A percentile compares a stretch with the other conserved stretches of the same genome.
Conservation (phyloP, 1,140 invertebrate genomes). For the Caenorhabditis inopinata region DNA sequence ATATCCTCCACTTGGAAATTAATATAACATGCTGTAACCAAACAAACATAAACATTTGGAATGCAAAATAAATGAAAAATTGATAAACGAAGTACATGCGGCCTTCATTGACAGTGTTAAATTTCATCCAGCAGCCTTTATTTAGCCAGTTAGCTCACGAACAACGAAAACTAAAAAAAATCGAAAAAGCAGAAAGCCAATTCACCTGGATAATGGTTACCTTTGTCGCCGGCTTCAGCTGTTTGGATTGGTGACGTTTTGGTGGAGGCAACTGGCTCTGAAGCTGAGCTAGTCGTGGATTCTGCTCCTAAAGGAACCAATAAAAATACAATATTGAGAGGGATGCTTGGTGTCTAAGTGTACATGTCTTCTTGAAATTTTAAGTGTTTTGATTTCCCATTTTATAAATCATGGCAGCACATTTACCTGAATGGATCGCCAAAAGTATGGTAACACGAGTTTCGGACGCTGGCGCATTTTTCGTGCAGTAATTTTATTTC, state of each 20-base stretch:
- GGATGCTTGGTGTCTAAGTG: too few species aligned
- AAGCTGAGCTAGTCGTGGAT: neutral
- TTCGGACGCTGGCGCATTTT: too few species aligned
- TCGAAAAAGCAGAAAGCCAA: slow-evolving; percentile 30
- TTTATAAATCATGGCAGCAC: too few species aligned
- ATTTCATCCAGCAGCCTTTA: slow-evolving; percentile 16
- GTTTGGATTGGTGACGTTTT: neutral
- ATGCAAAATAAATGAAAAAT: neutral
- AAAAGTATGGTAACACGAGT: too few species aligned
- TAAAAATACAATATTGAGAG: too few species aligned
- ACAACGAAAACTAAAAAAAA: slow-evolving; percentile 15
- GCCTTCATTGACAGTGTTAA: neutral
- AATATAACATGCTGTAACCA: slow-evolving; percentile 31
- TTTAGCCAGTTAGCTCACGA: too few species aligned
- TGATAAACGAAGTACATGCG: neutral
- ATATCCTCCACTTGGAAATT: slow-evolving; percentile 29
- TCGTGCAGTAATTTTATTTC: too few species aligned
- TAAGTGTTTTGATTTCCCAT: too few species aligned
- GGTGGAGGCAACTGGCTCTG: neutral
- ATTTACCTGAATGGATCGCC: too few species aligned
- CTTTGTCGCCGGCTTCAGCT: neutral
- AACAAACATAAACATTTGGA: slow-evolving; percentile 18
- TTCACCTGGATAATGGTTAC: slow-evolving; percentile 37
- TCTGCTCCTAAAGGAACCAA: neutral
- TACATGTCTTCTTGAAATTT: too few species aligned